phyloP scores from a whole-genome alignment of 2,113 vertebrate genomes.

The Calonectris borealis region DNA sequence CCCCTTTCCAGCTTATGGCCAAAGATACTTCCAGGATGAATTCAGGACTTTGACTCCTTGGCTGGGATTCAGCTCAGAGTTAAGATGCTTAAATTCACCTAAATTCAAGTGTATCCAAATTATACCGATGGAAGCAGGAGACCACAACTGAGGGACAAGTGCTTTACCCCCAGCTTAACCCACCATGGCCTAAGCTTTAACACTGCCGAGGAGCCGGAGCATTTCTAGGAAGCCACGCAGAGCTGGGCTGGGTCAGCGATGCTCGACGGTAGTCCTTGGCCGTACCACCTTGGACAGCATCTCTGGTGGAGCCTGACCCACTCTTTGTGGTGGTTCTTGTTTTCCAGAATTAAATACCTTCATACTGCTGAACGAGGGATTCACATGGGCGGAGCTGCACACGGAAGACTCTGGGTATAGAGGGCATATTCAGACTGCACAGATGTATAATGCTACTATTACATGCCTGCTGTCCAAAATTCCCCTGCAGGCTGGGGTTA shows the following conservation, averaged over 20 bases:
- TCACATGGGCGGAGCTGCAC: background rate
- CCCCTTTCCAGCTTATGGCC: background rate
- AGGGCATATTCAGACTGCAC: background rate
- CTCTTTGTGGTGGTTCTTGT: background rate
- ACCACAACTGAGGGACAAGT: background rate
- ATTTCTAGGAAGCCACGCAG: background rate
- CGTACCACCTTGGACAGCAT: no score
- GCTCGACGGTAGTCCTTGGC: background rate
- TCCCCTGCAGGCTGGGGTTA: background rate
- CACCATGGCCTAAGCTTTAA: background rate
- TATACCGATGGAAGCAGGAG: background rate
- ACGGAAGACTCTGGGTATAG: rapidly evolving
- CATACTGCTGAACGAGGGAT: background rate
- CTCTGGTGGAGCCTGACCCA: background rate
- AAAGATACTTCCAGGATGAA: background rate
- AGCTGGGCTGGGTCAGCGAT: background rate
- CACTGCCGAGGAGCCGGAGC: background rate
- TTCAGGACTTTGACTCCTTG: background rate
- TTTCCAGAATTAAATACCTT: background rate
- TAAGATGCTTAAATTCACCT: background rate
- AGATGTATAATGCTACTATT: background rate
- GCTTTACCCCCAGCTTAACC: background rate
- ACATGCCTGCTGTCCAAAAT: background rate
- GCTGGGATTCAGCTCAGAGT: background rate
- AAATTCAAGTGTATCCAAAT: background rate